Percentiles rank a stretch among this genome's conserved stretches.
Evolutionary conservation across 2,113 vertebrate species (phyloP).

Genomic region (Cephalopterus ornatus): DNA sequence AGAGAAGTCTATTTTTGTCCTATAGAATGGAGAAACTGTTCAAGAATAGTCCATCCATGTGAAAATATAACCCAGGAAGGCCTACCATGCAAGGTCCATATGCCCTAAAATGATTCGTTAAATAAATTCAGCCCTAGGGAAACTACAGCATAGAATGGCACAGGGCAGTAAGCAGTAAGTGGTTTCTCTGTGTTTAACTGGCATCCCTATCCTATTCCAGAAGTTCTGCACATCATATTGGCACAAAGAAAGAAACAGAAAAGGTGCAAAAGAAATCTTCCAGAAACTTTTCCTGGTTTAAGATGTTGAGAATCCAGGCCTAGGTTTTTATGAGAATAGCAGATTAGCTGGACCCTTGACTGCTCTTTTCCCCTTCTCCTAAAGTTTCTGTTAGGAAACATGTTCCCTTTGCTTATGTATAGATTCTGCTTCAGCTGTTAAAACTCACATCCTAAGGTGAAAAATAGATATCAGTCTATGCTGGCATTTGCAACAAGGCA

Average conservation of each 20-base stretch:
- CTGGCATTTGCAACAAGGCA: neutral
- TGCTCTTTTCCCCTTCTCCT: neutral
- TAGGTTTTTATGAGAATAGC: neutral
- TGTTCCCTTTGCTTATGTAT: neutral
- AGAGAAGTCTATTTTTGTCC: neutral
- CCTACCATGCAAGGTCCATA: neutral
- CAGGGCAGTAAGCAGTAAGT: neutral
- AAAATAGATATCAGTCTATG: constrained; percentile 4
- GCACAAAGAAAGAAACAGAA: neutral
- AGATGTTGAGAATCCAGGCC: neutral
- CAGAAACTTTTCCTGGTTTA: neutral
- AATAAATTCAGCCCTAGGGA: neutral
- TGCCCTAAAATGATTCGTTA: neutral
- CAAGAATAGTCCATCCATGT: neutral
- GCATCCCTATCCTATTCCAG: neutral
- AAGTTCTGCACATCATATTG: neutral
- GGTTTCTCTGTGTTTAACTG: neutral
- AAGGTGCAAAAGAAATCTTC: neutral
- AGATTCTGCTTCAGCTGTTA: constrained; percentile 1
- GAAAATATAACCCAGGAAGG: neutral
- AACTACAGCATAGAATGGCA: neutral
- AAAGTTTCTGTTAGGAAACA: neutral
- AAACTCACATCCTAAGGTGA: neutral
- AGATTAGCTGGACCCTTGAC: neutral
- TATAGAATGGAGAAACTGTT: neutral